Evolutionary conservation across 2,797 vertebrate species (phyloP).

Genomic region (Pipistrellus pygmaeus): DNA sequence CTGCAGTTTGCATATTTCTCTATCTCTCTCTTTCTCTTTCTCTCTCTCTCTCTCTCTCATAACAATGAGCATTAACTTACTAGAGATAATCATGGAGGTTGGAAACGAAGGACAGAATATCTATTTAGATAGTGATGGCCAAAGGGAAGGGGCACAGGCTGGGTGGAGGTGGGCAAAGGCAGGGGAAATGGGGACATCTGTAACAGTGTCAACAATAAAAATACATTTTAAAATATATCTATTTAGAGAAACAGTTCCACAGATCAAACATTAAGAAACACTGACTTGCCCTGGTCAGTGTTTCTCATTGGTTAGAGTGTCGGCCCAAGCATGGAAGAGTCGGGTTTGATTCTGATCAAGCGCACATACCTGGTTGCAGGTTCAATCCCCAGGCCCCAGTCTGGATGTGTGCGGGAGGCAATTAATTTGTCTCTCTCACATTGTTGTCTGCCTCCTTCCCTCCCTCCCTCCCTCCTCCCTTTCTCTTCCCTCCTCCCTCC

Average conservation of each 20-base stretch:
- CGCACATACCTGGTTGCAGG: too few relatives aligned
- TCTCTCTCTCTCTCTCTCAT: not conserved
- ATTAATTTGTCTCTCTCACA: not conserved
- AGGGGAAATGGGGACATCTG: too few relatives aligned
- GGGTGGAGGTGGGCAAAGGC: too few relatives aligned
- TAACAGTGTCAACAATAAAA: not conserved
- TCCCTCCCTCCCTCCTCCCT: not conserved
- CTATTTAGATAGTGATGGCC: not conserved
- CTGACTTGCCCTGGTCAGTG: not conserved
- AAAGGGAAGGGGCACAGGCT: too few relatives aligned
- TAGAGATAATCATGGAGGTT: not conserved
- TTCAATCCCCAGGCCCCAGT: too few relatives aligned
- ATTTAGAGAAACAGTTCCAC: slow-evolving; percentile 19
- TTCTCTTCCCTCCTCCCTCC: too few relatives aligned
- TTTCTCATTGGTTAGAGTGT: not conserved
- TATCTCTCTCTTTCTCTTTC: not conserved
- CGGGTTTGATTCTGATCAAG: not conserved
- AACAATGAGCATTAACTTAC: not conserved
- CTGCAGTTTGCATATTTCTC: not conserved
- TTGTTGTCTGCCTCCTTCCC: not conserved
- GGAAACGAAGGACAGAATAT: not conserved
- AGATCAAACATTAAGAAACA: slow-evolving; percentile 2
- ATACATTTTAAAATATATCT: not conserved
- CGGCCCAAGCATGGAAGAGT: not conserved
- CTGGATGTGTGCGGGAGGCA: not conserved